Base-by-base conservation (phyloP, 2,113 vertebrate species). In the Ondatra zibethicus region DNA sequence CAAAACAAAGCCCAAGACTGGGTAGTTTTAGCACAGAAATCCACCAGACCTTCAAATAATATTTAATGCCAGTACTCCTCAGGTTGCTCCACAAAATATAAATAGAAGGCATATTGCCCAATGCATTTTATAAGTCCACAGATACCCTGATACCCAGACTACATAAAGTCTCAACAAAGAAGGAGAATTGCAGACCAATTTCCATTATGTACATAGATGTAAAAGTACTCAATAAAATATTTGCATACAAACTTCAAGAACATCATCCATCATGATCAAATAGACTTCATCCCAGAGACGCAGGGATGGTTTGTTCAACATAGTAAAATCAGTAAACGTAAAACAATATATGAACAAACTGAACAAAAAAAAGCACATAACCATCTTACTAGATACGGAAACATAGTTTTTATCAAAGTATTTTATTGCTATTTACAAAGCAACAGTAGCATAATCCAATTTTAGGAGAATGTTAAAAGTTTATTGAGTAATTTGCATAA, bases 401-500 rank as follows among this genome's bases (percentile, higher is more conserved):
- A 82, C 76, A 91, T 9, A 39, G 3, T 33, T 95, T 93, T 66
- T 84, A 73, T 47, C 9, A 84, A 82, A 93, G 77, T 2, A 19
- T 39, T 89, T 72, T 81, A 72, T 85, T 42, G 4, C 4, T 13
- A 61, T 76, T 68, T 90, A 42, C 3, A 93, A 4, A 88, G 21
- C 23, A 73, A 89, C 89, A 91, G 81, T 25, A 52, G 16, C 21
- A 27, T 25, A 89, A 7, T 78, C 11, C 33, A 88, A n/a, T 21
- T 72, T 58, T 16, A 85, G 68, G n/a, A 42, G 78, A 89, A 25
- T 70, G 61, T 65, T 87, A 63, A 96, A 93, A 88, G 2, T 94
- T 96, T 55, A 29, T 47, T 88, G 55, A 97, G 13, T 65, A 92
- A 94, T 61, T 94, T 94, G 33, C 4, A 72, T 92, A 55, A 21